Evolutionary conservation across 2,797 vertebrate species (phyloP).

Genomic region (Lagocephalus sceleratus): DNA sequence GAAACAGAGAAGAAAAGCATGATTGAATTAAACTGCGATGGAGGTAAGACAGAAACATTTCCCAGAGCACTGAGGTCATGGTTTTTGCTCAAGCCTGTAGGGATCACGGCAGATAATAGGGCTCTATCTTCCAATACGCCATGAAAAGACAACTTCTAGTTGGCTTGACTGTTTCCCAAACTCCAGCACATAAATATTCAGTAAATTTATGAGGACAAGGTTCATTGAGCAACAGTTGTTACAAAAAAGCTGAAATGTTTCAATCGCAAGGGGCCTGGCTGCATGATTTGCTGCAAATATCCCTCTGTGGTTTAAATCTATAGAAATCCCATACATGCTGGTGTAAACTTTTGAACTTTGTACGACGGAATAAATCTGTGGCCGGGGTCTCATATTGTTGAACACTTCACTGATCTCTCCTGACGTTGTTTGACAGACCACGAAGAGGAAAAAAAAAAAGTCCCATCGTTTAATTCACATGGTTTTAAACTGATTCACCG

Average conservation of each 20-base stretch:
- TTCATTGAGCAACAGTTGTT: slow-evolving; percentile 30
- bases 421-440: no score
- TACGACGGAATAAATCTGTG: background rate
- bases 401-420: no score
- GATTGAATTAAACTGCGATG: slow-evolving; percentile 59
- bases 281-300: slow-evolving; percentile 3
- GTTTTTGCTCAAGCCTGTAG: slow-evolving; percentile 32
- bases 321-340: background rate
- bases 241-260: slow-evolving; percentile 21
- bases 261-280: slow-evolving; percentile 22
- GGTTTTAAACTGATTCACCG: no score
- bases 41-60: slow-evolving; percentile 48
- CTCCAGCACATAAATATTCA: slow-evolving; percentile 8
- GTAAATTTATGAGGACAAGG: slow-evolving; percentile 13
- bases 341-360: background rate
- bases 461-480: no score
- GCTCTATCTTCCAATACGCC: slow-evolving; percentile 47
- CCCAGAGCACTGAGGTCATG: slow-evolving; percentile 67
- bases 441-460: no score
- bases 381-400: background rate
- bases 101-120: slow-evolving; percentile 57
- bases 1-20: slow-evolving; percentile 39
- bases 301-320: slow-evolving; percentile 6
- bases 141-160: slow-evolving; percentile 46
- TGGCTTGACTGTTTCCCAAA: slow-evolving; percentile 24